These are phyloP conservation scores for Galerucella pusilla DNA, from an alignment of 2,888 invertebrate species.

Conservation along the genomic window DNA sequence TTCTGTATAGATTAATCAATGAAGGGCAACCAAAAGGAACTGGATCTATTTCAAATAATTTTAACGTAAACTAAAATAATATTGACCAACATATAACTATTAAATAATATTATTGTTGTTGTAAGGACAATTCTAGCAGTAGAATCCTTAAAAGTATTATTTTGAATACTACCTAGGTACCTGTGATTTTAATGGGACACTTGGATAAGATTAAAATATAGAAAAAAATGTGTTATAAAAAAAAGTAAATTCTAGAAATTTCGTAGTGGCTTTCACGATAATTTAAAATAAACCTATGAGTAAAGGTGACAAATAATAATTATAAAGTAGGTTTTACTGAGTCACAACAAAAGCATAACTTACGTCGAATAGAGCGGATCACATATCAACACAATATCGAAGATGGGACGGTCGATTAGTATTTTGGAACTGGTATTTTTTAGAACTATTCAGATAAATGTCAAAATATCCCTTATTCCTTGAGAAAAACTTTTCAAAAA, in stretches of 20 bases:
- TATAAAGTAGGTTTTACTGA: constrained; percentile 36
- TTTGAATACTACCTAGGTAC: too few species aligned
- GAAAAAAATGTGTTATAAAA: too few species aligned
- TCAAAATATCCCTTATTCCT: neutral
- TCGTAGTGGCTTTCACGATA: constrained; percentile 6
- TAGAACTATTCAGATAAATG: neutral
- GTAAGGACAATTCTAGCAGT: too few species aligned
- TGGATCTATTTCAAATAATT: constrained; percentile 9
- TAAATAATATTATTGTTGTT: too few species aligned
- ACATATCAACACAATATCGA: constrained; percentile 3
- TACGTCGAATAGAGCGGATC: constrained; percentile 18
- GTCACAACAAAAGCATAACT: constrained; percentile 31
- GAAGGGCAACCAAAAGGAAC: constrained; percentile 13
- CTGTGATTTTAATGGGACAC: too few species aligned
- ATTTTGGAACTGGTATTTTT: neutral
- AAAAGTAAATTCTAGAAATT: neutral
- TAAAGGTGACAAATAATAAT: constrained; percentile 28
- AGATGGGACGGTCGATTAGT: neutral
- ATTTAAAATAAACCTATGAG: constrained; percentile 26
- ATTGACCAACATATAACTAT: neutral
- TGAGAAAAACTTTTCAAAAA: too few species aligned
- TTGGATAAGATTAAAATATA: too few species aligned
- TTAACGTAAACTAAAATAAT: neutral
- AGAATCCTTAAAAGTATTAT: too few species aligned
- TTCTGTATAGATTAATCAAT: neutral